Evolutionary conservation across 2,888 invertebrate species (phyloP), one percentile per base, ranked within the genome.

Genomic region (Aleiodes alternator): DNA sequence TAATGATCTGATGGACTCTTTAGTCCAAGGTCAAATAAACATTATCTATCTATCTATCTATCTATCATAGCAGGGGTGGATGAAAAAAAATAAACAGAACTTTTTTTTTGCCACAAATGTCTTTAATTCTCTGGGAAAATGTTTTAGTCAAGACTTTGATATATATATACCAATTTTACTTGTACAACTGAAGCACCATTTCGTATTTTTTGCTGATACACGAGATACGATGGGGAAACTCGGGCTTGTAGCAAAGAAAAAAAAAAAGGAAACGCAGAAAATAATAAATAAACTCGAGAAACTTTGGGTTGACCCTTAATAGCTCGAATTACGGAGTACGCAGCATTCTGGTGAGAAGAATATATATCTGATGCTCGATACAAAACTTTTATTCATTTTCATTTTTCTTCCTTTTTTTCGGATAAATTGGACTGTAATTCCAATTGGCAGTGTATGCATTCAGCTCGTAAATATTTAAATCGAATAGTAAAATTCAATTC

Each of bases 401-500:
- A 23, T 23, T 16, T 29, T 11, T 31, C 14, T n/a, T n/a, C n/a
- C n/a, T 29, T 38, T 59, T 12, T n/a, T 6, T 34, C n/a, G 12
- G n/a, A 29, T 59, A 29, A 38, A 59, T 38, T 59, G 59, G 3
- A 7, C 59, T 8, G 34, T 59, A 34, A 34, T 59, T 4, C n/a
- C 38, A 5, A 57, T 57, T 31, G 11, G 12, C 1, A 31, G 9
- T 9, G 9, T 29, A 31, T 16, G 31, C n/a, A 31, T 31, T 57
- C 0, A 9, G 6, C 12, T 57, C 31, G 29, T 59, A n/a, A 59
- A 59, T 59, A n/a, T 59, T 34, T 38, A 34, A 59, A 57, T 12
- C 31, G 12, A 34, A 59, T 11, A 14, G 38, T n/a, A 31, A 34
- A 59, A n/a, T 34, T 59, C 34, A 59, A 59, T 59, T 59, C 34